A percentile compares a stretch with the other conserved stretches of the same genome.
phyloP scores from a whole-genome alignment of 2,797 vertebrate species.

The Amblyopsis hoosieri region DNA sequence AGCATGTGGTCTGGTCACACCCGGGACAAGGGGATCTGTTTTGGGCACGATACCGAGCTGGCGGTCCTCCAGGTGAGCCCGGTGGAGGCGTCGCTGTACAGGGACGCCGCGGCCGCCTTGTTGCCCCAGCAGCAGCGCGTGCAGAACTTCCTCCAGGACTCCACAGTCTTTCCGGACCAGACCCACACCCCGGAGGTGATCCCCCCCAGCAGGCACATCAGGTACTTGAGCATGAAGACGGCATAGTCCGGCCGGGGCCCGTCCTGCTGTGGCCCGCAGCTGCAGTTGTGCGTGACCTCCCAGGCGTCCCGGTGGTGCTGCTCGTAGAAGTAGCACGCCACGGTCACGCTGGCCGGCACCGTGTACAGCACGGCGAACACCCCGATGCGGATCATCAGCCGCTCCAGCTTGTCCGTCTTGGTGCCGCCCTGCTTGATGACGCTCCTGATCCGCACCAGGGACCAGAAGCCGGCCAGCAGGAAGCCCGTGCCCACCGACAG shows the following conservation, averaged over 20 bases:
- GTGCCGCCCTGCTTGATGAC: conserved; percentile 95
- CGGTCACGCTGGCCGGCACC: conserved; percentile 88
- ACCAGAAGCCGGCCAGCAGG: conserved; percentile 90
- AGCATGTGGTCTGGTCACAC: conserved; percentile 68
- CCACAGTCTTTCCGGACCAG: conserved; percentile 93
- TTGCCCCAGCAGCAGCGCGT: conserved; percentile 92
- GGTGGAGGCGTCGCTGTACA: conserved; percentile 92
- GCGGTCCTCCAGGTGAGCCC: conserved; percentile 91
- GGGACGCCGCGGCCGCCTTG: conserved; percentile 85
- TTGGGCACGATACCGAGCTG: conserved; percentile 89
- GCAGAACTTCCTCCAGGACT: conserved; percentile 90
- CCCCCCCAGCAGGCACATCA: conserved; percentile 93
- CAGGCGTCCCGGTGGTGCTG: conserved; percentile 90
- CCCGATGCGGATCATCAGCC: conserved; percentile 92
- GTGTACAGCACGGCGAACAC: conserved; percentile 92
- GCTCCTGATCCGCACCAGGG: conserved; percentile 89
- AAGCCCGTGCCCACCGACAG: conserved; percentile 92
- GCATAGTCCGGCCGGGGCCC: conserved; percentile 86
- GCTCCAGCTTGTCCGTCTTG: conserved; percentile 92
- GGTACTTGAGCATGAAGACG: conserved; percentile 96
- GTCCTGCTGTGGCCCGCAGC: conserved; percentile 81
- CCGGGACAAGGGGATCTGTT: conserved; percentile 94
- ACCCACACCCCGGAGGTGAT: conserved; percentile 94
- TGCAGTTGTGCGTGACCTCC: conserved; percentile 89
- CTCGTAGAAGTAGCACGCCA: conserved; percentile 93